A percentile compares a stretch with the other conserved stretches of the same genome.
Conservation (phyloP, 2,888 invertebrate species). For the Agrochola litura region DNA sequence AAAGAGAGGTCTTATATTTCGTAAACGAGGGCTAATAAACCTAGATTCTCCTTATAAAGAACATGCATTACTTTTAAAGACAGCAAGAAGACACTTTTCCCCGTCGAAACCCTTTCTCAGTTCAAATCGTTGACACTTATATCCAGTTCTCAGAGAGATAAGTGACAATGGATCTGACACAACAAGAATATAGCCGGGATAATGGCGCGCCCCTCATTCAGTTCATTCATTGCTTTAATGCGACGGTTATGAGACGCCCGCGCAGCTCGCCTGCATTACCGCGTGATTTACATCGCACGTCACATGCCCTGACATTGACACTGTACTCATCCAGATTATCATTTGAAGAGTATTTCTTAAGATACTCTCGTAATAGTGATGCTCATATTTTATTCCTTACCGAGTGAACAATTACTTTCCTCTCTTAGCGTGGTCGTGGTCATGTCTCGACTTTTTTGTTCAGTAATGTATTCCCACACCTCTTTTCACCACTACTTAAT, state of each 20-base stretch:
- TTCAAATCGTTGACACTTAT: constrained; percentile 37
- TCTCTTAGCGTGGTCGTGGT: constrained; percentile 9
- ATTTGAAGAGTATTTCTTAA: constrained; percentile 38
- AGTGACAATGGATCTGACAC: constrained; percentile 74
- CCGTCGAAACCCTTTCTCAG: constrained; percentile 19
- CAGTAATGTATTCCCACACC: constrained; percentile 58
- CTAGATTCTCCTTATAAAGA: neutral
- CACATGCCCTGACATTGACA: constrained; percentile 58
- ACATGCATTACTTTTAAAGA: constrained; percentile 4
- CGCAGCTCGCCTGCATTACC: constrained; percentile 60
- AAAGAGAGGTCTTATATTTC: constrained; percentile 15
- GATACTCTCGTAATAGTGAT: constrained; percentile 16
- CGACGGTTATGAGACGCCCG: constrained; percentile 72
- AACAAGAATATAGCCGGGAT: constrained; percentile 78
- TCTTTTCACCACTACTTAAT: constrained; percentile 55
- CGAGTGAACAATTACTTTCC: constrained; percentile 2
- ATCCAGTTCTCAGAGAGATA: constrained; percentile 59
- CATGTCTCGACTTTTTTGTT: constrained; percentile 28
- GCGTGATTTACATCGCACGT: constrained; percentile 61
- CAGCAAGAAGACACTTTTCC: neutral
- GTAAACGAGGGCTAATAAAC: constrained; percentile 1
- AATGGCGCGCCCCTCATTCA: constrained; percentile 67
- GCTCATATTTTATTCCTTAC: constrained; percentile 24
- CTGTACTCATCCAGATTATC: constrained; percentile 48
- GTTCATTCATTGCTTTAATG: constrained; percentile 73